Evolutionary conservation across 2,113 vertebrate species (phyloP).

Genomic region (Acanthisitta chloris): DNA sequence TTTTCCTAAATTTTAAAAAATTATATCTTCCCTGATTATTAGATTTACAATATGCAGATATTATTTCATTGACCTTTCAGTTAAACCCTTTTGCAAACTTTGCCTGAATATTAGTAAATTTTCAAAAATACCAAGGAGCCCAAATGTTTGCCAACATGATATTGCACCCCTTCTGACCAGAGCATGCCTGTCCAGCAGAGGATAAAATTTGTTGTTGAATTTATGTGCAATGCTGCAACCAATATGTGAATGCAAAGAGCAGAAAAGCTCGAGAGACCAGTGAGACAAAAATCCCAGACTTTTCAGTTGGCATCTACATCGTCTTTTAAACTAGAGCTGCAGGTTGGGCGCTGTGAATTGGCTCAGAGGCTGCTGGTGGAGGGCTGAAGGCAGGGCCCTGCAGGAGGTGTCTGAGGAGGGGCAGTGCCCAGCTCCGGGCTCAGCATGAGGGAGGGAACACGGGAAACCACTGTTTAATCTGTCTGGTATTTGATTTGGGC

Average conservation of each 20-base stretch:
- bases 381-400: fast-evolving
- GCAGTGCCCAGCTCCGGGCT: not conserved
- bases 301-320: not conserved
- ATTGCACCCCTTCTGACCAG: not conserved
- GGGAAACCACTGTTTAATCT: not conserved
- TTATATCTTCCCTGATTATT: conserved; percentile 7
- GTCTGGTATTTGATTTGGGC: conserved; percentile 32
- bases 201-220: not conserved
- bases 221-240: not conserved
- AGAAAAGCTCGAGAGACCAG: not conserved
- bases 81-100: conserved; percentile 38
- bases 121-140: not conserved
- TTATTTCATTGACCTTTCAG: conserved; percentile 51
- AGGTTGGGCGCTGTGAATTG: not conserved
- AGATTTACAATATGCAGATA: conserved; percentile 38
- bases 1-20: conserved; percentile 44
- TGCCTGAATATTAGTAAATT: not conserved
- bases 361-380: not conserved
- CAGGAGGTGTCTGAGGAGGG: not conserved
- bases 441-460: not conserved
- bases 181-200: not conserved
- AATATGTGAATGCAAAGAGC: not conserved
- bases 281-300: fast-evolving
- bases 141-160: not conserved
- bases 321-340: not conserved